Base-by-base conservation (phyloP, 23 tunicate species). In the Clavelina lepadiformis region DNA sequence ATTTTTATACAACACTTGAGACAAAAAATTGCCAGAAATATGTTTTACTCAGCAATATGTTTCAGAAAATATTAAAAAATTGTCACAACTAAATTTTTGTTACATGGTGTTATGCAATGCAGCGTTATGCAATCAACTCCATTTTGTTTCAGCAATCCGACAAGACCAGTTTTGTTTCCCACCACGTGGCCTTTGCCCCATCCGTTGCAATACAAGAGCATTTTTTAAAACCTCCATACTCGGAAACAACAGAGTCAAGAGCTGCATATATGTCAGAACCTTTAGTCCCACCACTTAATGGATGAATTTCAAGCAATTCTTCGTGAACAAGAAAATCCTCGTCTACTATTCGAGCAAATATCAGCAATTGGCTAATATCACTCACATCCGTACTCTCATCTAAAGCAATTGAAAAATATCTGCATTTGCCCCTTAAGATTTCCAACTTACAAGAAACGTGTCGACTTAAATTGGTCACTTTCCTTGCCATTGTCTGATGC, bases 381-480 rank as follows among this genome's bases (percentile, higher is more conserved):
- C 38, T 58, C n/a, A 65, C 53, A 38, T 65, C 58, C 1, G 33
- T 65, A 25, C 71, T 65, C 1, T 65, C 25, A 65, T 64, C 58
- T 26, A 64, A 38, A 36, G 70, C 59, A 37, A 64, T 18, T 64
- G 70, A 38, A 35, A 64, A 64, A 64, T 64, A 64, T 19, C 28
- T 64, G 31, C 22, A 64, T 36, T 64, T 64, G 51, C 53, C 37
- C 60, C 35, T 64, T 13, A 38, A n/a, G 18, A 31, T 38, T 64
- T 64, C 37, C 58, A 64, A 35, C 37, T 64, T 37, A 36, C 51
- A 64, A 64, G 70, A 8, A 26, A 64, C 70, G 37, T 38, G 25
- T 37, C 38, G 53, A 1, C 71, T 65, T 1, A 65, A 38, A 1
- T 35, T 54, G 1, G 0, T 25, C 0, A 65, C 57, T 65, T 54